A percentile compares a stretch with the other conserved stretches of the same genome.
phyloP scores from a whole-genome alignment of 2,888 invertebrate genomes.

The Rhagium mordax region DNA sequence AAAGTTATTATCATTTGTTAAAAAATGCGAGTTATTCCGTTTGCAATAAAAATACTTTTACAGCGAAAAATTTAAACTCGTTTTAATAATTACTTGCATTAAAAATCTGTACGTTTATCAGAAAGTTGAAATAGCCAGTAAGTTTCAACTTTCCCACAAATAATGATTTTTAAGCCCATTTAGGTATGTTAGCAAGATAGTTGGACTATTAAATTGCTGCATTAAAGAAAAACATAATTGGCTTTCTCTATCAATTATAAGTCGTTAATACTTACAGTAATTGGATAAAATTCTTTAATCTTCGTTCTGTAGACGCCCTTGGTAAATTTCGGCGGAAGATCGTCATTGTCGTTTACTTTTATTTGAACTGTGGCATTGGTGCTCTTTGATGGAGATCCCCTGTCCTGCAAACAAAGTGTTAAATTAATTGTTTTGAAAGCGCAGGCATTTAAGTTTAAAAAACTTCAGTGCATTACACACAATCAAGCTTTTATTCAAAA shows the following conservation, averaged over 20 bases:
- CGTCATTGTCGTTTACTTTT: slow-evolving; percentile 82
- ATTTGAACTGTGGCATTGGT: slow-evolving; percentile 82
- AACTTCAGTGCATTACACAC: too few species aligned
- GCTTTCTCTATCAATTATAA: slow-evolving; percentile 10
- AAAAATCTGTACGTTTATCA: background rate
- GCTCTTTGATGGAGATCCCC: slow-evolving; percentile 84
- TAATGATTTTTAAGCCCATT: slow-evolving; percentile 5
- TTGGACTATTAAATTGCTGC: slow-evolving; percentile 2
- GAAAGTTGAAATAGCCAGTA: slow-evolving; percentile 8
- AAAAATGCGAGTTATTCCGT: background rate
- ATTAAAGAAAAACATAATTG: slow-evolving; percentile 10
- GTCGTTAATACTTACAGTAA: slow-evolving; percentile 77
- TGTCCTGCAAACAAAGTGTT: slow-evolving; percentile 76
- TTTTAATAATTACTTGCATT: background rate
- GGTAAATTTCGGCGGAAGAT: slow-evolving; percentile 87
- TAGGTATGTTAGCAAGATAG: background rate
- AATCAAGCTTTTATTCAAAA: too few species aligned
- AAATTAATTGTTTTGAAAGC: background rate
- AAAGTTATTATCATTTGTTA: background rate
- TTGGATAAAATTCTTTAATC: slow-evolving; percentile 87
- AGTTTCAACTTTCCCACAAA: slow-evolving; percentile 17
- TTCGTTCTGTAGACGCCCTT: slow-evolving; percentile 84
- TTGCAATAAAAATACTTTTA: background rate
- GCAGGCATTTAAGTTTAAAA: too few species aligned
- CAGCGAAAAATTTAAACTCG: background rate